Conservation (phyloP, 2,113 vertebrate species). For the Pandion haliaetus region DNA sequence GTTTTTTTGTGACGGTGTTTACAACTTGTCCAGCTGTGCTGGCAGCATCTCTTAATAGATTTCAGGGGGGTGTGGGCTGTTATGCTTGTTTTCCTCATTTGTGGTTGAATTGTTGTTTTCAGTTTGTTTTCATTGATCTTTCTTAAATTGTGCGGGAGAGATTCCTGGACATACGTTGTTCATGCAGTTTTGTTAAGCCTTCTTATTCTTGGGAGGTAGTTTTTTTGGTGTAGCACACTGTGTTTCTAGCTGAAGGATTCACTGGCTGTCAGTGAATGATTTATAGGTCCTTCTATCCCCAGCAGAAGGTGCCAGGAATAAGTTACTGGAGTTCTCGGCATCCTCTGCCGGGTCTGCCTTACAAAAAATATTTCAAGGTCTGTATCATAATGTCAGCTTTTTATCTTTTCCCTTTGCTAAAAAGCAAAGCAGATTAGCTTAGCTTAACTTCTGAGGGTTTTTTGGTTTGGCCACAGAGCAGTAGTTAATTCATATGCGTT, state of each 20-base stretch:
- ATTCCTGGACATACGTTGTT: background rate
- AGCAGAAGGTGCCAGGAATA: background rate
- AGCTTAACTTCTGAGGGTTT: background rate
- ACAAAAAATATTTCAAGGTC: background rate
- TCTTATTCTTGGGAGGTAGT: background rate
- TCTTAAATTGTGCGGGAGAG: background rate
- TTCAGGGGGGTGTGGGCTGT: background rate
- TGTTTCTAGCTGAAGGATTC: background rate
- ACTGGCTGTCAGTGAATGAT: background rate
- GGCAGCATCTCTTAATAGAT: background rate
- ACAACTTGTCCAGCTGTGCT: background rate
- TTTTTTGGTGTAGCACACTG: background rate
- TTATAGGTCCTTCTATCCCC: background rate
- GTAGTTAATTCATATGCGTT: background rate
- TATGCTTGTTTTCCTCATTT: background rate
- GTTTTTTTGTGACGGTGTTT: background rate
- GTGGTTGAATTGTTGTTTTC: background rate
- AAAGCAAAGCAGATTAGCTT: background rate
- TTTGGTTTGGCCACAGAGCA: background rate
- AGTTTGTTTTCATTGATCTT: background rate
- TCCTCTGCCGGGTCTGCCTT: background rate
- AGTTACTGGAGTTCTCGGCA: background rate
- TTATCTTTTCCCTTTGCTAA: background rate
- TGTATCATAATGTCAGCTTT: background rate
- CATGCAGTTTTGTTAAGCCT: background rate